These are phyloP conservation scores for Athalia cordata DNA, from an alignment of 2,888 invertebrate genomes.

Conservation along the genomic window DNA sequence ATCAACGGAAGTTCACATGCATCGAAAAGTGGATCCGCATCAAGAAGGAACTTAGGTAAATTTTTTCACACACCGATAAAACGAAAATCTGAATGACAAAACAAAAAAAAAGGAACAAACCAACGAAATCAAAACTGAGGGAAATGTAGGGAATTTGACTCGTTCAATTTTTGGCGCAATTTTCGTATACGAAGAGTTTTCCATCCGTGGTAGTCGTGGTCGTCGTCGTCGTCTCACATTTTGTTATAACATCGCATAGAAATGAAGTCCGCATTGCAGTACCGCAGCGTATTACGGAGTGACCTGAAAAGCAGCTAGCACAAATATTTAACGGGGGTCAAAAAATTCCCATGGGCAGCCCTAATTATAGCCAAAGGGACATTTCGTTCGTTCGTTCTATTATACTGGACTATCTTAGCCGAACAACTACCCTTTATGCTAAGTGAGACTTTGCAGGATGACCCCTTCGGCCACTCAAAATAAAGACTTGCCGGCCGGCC, in stretches of 20 bases:
- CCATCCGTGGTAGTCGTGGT: too few species aligned
- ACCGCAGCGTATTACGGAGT: slow-evolving; percentile 42
- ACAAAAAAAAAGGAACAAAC: too few species aligned
- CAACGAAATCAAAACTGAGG: too few species aligned
- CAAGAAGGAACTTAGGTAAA: slow-evolving; percentile 44
- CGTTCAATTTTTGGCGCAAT: too few species aligned
- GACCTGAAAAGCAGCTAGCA: slow-evolving; percentile 45
- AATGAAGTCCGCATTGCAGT: too few species aligned
- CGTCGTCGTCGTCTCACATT: too few species aligned
- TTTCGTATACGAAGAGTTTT: too few species aligned
- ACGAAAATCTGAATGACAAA: neutral
- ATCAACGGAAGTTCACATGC: slow-evolving; percentile 41
- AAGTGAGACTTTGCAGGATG: slow-evolving; percentile 61
- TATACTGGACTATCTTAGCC: slow-evolving; percentile 60
- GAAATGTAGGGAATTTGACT: too few species aligned
- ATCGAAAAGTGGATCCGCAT: slow-evolving; percentile 24
- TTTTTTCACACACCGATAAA: neutral
- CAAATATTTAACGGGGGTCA: slow-evolving; percentile 56
- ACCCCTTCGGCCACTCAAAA: slow-evolving; percentile 36
- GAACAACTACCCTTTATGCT: slow-evolving; percentile 70
- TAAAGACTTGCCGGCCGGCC: neutral
- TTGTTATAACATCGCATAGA: too few species aligned
- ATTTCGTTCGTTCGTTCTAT: slow-evolving; percentile 59
- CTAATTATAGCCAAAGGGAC: slow-evolving; percentile 72
- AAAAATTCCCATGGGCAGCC: slow-evolving; percentile 69